Evolutionary conservation across 2,888 invertebrate species (phyloP).

Genomic region (Drosophila eohydei): DNA sequence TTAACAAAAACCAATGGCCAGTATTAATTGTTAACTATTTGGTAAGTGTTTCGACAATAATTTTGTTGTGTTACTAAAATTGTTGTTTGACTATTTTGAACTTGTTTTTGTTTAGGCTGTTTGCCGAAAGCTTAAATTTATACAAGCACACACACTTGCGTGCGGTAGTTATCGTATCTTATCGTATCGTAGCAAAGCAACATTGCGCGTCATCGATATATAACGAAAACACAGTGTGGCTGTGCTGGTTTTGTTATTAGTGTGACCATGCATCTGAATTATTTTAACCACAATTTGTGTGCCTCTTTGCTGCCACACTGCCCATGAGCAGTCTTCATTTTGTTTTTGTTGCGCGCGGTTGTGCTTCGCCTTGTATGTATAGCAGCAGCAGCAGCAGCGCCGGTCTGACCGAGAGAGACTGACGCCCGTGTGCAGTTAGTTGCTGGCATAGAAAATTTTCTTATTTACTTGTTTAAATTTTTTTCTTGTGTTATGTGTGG

Average conservation of each 20-base stretch:
- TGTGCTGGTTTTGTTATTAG: not conserved
- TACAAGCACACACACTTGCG: constrained; percentile 1
- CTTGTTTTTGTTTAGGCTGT: constrained; percentile 26
- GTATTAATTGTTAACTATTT: constrained; percentile 35
- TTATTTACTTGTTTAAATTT: constrained; percentile 60
- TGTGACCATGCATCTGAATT: constrained; percentile 17
- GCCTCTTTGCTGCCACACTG: constrained; percentile 22
- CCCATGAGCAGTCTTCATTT: constrained; percentile 48
- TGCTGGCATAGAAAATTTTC: constrained; percentile 58
- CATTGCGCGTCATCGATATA: constrained; percentile 17
- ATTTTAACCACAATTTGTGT: not conserved
- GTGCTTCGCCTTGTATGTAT: constrained; percentile 41
- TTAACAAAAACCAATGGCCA: constrained; percentile 7
- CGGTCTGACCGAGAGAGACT: constrained; percentile 51
- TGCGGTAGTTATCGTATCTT: not conserved
- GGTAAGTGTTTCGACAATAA: constrained; percentile 5
- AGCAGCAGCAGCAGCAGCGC: constrained; percentile 27
- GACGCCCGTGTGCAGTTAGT: constrained; percentile 55
- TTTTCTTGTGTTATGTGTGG: constrained; percentile 48
- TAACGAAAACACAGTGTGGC: constrained; percentile 2
- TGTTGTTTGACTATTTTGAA: constrained; percentile 37
- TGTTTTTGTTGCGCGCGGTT: constrained; percentile 54
- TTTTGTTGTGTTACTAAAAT: constrained; percentile 26
- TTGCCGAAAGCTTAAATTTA: constrained; percentile 30
- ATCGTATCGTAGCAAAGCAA: constrained; percentile 1